phyloP scores from a whole-genome alignment of 2,888 invertebrate species.

The Bedellia somnulentella region DNA sequence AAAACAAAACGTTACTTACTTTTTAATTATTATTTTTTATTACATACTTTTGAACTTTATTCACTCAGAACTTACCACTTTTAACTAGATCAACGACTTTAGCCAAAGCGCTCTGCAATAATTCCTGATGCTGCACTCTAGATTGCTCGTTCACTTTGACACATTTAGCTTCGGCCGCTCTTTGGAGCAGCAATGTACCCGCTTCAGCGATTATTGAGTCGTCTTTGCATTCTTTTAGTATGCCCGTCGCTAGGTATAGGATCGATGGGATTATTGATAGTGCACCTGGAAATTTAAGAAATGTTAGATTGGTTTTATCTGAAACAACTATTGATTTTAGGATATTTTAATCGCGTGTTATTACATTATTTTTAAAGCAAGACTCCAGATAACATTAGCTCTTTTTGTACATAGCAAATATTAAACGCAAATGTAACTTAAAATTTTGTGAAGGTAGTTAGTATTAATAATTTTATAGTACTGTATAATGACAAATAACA shows the following conservation, averaged over 20 bases:
- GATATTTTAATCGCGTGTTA: too few relatives aligned
- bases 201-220: constrained; percentile 65
- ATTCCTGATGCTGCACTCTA: constrained; percentile 72
- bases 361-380: too few relatives aligned
- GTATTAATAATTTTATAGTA: too few relatives aligned
- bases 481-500: too few relatives aligned
- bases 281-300: constrained; percentile 74
- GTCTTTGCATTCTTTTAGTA: constrained; percentile 81
- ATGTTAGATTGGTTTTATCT: too few relatives aligned
- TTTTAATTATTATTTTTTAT: too few relatives aligned
- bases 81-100: constrained; percentile 90
- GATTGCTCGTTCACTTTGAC: constrained; percentile 65
- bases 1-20: too few relatives aligned
- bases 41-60: constrained; percentile 10
- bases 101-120: constrained; percentile 86
- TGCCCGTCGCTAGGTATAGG: constrained; percentile 86
- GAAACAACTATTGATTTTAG: too few relatives aligned
- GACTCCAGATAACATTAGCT: too few relatives aligned
- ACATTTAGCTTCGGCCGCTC: constrained; percentile 72
- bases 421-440: too few relatives aligned
- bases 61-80: constrained; percentile 58
- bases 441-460: too few relatives aligned
- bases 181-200: constrained; percentile 72
- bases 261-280: constrained; percentile 88
- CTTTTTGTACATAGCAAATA: too few relatives aligned